Evolutionary conservation across 1,140 invertebrate genomes (phyloP), one percentile per base, ranked within the genome.

Genomic region (Lethrus apterus): DNA sequence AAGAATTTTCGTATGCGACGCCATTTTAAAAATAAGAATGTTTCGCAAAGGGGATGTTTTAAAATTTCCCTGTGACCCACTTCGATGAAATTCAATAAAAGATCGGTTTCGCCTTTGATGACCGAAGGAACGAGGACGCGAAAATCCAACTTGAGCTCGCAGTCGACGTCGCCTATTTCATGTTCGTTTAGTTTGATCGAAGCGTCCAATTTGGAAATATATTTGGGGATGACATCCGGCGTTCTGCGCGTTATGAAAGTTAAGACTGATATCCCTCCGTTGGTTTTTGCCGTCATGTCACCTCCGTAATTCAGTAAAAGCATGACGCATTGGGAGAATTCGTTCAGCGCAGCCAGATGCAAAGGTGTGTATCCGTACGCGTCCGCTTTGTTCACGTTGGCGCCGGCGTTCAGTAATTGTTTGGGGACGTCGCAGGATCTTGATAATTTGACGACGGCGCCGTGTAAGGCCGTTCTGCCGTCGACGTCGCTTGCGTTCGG

Each of bases 311-410:
- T 78, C 40, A 93, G 64, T 11, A 93, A 70, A 14, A 89, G 66
- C 41, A 82, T 72, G 0, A 86, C 86, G 55, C 84, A 84, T 15
- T 73, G 71, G 3, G 86, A 85, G 49, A 81, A 85, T 65, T 90
- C 86, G 61, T 89, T 88, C 2, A 90, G 68, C 0, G 88, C 89
- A 1, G 88, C 87, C 23, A 91, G 78, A 63, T 92, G 88, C 8
- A 93, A 63, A 0, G 78, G 82, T 19, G 78, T 89, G 67, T 81
- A 93, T 3, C 82, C 90, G 70, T 77, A 93, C 56, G 75, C 75
- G 53, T 87, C 84, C 0, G 81, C 72, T 51, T 77, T 75, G 63
- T 93, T 90, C 1, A 89, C 80, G 58, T 84, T 75, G 0, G 85
- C 84, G 2, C 85, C 84, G 1, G 74, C 74, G 31, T 76, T 71